Percentiles rank a stretch among this genome's conserved stretches.
These are phyloP conservation scores for Eueides isabella DNA, from an alignment of 1,140 invertebrate genomes.

Conservation along the genomic window DNA sequence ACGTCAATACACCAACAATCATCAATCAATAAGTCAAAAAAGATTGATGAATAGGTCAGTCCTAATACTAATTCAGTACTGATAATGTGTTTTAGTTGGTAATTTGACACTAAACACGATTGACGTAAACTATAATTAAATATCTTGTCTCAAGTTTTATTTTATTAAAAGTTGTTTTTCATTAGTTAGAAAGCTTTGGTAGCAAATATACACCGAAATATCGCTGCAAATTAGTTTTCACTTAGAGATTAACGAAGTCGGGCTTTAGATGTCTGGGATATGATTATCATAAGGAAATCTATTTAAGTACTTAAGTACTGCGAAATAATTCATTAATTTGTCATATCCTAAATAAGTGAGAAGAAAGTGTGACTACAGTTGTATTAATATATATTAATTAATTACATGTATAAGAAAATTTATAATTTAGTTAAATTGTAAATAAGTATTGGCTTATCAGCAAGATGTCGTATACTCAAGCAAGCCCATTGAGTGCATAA, in stretches of 20 bases:
- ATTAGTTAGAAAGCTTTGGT: slow-evolving; percentile 38
- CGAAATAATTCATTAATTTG: background rate
- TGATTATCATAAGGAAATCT: background rate
- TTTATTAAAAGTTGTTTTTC: slow-evolving; percentile 43
- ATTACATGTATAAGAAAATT: background rate
- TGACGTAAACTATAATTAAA: slow-evolving; percentile 48
- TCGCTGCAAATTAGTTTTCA: slow-evolving; percentile 35
- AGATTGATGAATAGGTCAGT: slow-evolving; percentile 71
- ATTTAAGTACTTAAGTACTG: background rate
- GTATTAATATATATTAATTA: too few relatives aligned
- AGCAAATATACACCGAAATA: slow-evolving; percentile 34
- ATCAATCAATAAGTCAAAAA: slow-evolving; percentile 77
- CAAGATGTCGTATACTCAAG: slow-evolving; percentile 67
- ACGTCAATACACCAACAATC: slow-evolving; percentile 65
- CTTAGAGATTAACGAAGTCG: slow-evolving; percentile 33
- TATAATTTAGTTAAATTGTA: background rate
- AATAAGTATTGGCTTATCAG: slow-evolving; percentile 43
- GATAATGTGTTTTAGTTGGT: slow-evolving; percentile 70
- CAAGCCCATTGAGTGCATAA: slow-evolving; percentile 62
- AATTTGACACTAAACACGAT: slow-evolving; percentile 74
- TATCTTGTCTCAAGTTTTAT: slow-evolving; percentile 34
- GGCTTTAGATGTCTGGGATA: slow-evolving; percentile 4
- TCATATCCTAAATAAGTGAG: background rate
- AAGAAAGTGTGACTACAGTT: too few relatives aligned
- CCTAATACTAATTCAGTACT: slow-evolving; percentile 68